Evolutionary conservation across 2,113 vertebrate species (phyloP).

Genomic region (Pelmatolapia mariae): DNA sequence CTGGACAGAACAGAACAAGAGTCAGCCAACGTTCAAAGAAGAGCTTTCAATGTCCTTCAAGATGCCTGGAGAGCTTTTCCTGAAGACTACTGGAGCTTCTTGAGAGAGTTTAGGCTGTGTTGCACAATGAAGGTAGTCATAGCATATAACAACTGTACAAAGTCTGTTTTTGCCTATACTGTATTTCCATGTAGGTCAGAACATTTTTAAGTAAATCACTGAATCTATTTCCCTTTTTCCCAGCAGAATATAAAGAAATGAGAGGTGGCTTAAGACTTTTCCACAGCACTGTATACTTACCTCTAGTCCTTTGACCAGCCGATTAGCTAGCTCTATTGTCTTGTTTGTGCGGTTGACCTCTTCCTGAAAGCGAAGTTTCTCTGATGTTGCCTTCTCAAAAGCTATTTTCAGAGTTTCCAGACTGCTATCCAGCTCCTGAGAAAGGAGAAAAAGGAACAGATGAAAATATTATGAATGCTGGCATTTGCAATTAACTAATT

Average conservation of each 20-base stretch:
- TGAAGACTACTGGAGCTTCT: not conserved
- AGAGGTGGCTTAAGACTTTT: not conserved
- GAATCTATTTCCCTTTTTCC: not conserved
- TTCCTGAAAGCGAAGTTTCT: constrained; percentile 88
- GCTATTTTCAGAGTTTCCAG: constrained; percentile 80
- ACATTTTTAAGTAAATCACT: not conserved
- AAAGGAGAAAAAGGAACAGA: not conserved
- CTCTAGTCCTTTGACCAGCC: constrained; percentile 94
- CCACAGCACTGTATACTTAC: constrained; percentile 60
- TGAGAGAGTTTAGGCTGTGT: not conserved
- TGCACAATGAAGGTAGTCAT: fast-evolving
- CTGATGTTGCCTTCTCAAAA: constrained; percentile 85
- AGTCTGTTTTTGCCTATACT: not conserved
- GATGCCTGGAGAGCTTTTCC: not conserved
- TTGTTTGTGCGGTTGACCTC: constrained; percentile 94
- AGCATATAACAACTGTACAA: not conserved
- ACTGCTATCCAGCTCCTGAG: constrained; percentile 84
- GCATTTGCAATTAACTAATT: not conserved
- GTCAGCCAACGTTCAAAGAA: not conserved
- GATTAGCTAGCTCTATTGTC: constrained; percentile 93
- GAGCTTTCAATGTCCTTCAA: not conserved
- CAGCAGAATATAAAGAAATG: not conserved
- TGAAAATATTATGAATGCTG: not conserved
- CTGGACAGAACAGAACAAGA: not conserved
- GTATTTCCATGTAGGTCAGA: fast-evolving